A percentile compares a stretch with the other conserved stretches of the same genome.
phyloP scores from a whole-genome alignment of 2,888 invertebrate genomes.

The Nysson spinosus region DNA sequence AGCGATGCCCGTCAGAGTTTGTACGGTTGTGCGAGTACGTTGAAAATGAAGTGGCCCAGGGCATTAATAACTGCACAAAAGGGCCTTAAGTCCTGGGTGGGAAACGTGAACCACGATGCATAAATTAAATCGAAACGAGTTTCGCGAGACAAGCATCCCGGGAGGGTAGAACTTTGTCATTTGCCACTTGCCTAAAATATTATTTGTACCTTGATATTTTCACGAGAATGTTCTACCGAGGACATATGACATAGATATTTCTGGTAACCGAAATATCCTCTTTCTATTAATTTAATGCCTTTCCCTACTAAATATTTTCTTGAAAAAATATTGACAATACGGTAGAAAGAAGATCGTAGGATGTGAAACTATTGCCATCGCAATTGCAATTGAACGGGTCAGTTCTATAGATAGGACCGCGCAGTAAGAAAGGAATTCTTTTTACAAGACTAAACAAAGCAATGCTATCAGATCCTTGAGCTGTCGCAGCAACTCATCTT shows the following conservation, averaged over 20 bases:
- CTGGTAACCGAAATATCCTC: not conserved
- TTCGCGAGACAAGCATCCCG: constrained; percentile 60
- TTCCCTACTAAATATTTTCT: no score
- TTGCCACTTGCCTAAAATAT: constrained; percentile 26
- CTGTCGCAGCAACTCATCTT: constrained; percentile 59
- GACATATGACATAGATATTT: not conserved
- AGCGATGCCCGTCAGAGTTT: constrained; percentile 55
- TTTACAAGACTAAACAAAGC: constrained; percentile 23
- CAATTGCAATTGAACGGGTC: constrained; percentile 1
- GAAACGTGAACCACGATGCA: constrained; percentile 60
- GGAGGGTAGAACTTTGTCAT: constrained; percentile 46
- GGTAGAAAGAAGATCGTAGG: no score
- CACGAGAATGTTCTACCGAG: constrained; percentile 2
- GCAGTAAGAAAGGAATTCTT: not conserved
- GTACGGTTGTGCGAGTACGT: constrained; percentile 49
- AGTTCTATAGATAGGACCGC: constrained; percentile 2
- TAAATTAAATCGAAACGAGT: constrained; percentile 72
- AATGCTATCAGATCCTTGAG: constrained; percentile 49
- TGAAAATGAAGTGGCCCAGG: constrained; percentile 74
- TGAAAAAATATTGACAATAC: no score
- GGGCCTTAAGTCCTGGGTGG: constrained; percentile 62
- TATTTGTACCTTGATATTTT: constrained; percentile 32
- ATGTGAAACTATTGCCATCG: not conserved
- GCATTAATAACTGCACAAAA: constrained; percentile 74
- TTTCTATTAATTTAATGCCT: no score